These are phyloP conservation scores for Bombus pascuorum DNA, from an alignment of 1,140 invertebrate species.

Conservation along the genomic window DNA sequence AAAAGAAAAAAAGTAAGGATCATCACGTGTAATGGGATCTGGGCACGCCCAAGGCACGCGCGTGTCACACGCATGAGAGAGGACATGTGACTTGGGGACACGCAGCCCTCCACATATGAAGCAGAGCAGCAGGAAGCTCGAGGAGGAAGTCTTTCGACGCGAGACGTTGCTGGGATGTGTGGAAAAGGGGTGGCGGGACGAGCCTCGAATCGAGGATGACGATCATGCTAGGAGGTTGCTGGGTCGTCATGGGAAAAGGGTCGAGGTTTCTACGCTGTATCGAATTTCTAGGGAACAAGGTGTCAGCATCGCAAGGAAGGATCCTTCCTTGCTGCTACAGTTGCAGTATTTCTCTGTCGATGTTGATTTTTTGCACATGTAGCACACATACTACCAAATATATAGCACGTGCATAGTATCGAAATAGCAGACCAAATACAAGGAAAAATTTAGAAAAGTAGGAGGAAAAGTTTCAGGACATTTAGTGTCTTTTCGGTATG, in stretches of 20 bases:
- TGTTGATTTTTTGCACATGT: background rate
- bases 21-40: background rate
- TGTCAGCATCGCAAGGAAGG: slow-evolving; percentile 44
- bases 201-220: background rate
- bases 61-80: slow-evolving; percentile 65
- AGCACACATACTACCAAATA: too few relatives aligned
- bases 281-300: slow-evolving; percentile 69
- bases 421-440: too few relatives aligned
- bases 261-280: slow-evolving; percentile 52
- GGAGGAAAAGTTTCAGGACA: too few relatives aligned
- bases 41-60: slow-evolving; percentile 6
- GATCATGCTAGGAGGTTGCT: background rate
- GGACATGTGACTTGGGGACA: slow-evolving; percentile 73
- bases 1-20: background rate
- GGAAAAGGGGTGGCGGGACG: slow-evolving; percentile 39
- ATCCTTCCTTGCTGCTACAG: background rate
- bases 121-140: slow-evolving; percentile 73
- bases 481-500: too few relatives aligned
- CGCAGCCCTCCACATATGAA: slow-evolving; percentile 77
- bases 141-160: slow-evolving; percentile 65
- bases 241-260: slow-evolving; percentile 56
- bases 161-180: slow-evolving; percentile 32
- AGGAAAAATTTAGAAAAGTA: too few relatives aligned
- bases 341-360: background rate
- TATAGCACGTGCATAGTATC: too few relatives aligned